Base-by-base conservation (phyloP, 2,888 invertebrate species). In the Zygogramma bicolorata region DNA sequence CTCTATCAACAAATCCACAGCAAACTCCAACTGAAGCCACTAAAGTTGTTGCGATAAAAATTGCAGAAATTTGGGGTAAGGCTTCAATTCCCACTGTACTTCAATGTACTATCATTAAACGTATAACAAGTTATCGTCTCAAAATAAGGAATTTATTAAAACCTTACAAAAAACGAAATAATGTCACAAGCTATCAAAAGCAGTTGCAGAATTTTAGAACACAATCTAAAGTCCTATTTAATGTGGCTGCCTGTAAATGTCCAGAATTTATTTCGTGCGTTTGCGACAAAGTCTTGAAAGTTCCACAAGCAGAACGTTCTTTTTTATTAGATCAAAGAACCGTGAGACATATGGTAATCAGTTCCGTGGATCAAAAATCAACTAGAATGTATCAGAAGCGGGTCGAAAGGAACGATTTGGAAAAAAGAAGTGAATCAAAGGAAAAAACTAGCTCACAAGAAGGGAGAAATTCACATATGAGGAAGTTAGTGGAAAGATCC, bases 321-420 rank as follows among this genome's bases (percentile, higher is more conserved):
- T 57, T 57, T 57, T n/a, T 57, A 57, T 25, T 57, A 57, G 57
- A 57, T 25, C 57, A 29, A 57, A 57, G 57, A 57, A 57, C 57
- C 27, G 57, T 25, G 10, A 57, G 57, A 29, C 10, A 57, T 13
- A 57, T 57, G 57, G 13, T 57, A 13, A 57, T 57, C 4, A 25
- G 57, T 25, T 25, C 25, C 27, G 13, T 57, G 25, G 57, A 57
- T 5, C 10, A n/a, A 13, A 57, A 57, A 57, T 13, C 57, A 25
- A 57, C 57, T 25, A 57, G 27, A 57, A 22, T 25, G 25, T n/a
- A 25, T 25, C 57, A 57, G 27, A 25, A 57, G 27, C 57, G 57
- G 29, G 29, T 53, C 25, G 53, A 53, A 53, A 53, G 53, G 25
- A n/a, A 53, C 20, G 53, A 22, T 13, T 6, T 6, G 18, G n/a